Percentiles rank a stretch among this genome's conserved stretches.
Conservation (phyloP, 1,140 invertebrate species). For the Pygmarrhopalites habei region DNA sequence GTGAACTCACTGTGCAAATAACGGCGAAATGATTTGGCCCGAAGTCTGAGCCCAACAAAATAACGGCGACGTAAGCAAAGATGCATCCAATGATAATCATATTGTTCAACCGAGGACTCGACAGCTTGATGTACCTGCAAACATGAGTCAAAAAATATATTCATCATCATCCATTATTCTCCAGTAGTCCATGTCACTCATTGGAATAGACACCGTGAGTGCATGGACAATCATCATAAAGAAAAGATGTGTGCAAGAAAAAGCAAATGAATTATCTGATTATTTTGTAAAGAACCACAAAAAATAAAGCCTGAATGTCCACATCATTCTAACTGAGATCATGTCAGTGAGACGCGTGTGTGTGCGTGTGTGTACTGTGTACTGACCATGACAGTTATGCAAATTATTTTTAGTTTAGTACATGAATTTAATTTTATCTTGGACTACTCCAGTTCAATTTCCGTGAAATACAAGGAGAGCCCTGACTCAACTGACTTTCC, state of each 20-base stretch:
- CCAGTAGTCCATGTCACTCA: neutral
- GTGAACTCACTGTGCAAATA: conserved; percentile 74
- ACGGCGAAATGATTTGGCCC: conserved; percentile 57
- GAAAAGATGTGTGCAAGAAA: neutral
- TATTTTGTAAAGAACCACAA: no score
- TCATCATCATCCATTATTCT: no score
- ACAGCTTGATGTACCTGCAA: conserved; percentile 83
- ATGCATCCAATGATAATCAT: conserved; percentile 90
- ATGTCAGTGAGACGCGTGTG: neutral
- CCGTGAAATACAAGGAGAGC: no score
- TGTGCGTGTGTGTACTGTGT: neutral
- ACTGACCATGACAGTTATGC: neutral
- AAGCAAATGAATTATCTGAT: no score
- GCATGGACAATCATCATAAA: neutral
- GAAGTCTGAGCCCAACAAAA: conserved; percentile 60
- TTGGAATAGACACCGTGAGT: no score
- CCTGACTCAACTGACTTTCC: no score
- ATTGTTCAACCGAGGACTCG: conserved; percentile 92
- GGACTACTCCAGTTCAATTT: no score
- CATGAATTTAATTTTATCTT: no score
- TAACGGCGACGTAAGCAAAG: conserved; percentile 85
- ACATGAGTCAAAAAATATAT: no score
- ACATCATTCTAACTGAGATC: no score
- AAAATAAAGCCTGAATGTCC: no score
- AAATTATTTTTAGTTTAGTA: no score